Evolutionary conservation across 2,888 invertebrate genomes (phyloP).

Genomic region (Lepetodrilus schrolli): DNA sequence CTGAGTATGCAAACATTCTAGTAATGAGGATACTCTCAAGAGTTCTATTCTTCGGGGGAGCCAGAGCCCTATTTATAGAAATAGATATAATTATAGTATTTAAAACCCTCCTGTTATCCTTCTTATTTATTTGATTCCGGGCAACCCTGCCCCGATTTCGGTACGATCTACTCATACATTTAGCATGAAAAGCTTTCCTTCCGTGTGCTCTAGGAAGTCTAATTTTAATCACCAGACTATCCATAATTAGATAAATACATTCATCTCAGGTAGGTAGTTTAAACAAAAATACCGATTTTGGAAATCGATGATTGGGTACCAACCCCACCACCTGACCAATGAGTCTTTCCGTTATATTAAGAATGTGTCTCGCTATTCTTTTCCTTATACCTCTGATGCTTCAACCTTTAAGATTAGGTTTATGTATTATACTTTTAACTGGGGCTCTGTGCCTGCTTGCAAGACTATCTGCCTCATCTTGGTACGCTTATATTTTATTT

Average conservation of each 20-base stretch:
- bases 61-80: not conserved
- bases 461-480: constrained; percentile 25
- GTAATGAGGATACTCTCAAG: constrained; percentile 56
- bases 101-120: constrained; percentile 78
- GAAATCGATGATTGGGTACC: constrained; percentile 21
- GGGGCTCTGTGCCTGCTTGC: not conserved
- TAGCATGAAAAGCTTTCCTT: constrained; percentile 57
- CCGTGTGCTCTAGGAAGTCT: constrained; percentile 21
- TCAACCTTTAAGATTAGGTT: constrained; percentile 12
- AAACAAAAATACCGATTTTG: constrained; percentile 27
- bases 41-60: constrained; percentile 79
- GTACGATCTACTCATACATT: constrained; percentile 83
- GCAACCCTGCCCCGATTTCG: constrained; percentile 83
- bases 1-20: constrained; percentile 72
- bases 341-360: not conserved
- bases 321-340: not conserved
- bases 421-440: not conserved
- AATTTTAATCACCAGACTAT: not conserved
- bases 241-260: no score
- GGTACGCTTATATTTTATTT: constrained; percentile 44
- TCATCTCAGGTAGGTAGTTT: not conserved
- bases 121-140: constrained; percentile 82
- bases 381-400: not conserved
- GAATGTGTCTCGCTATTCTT: not conserved
- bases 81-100: constrained; percentile 78